Evolutionary conservation across 1,140 invertebrate genomes (phyloP).

Genomic region (Antheraea mylitta): DNA sequence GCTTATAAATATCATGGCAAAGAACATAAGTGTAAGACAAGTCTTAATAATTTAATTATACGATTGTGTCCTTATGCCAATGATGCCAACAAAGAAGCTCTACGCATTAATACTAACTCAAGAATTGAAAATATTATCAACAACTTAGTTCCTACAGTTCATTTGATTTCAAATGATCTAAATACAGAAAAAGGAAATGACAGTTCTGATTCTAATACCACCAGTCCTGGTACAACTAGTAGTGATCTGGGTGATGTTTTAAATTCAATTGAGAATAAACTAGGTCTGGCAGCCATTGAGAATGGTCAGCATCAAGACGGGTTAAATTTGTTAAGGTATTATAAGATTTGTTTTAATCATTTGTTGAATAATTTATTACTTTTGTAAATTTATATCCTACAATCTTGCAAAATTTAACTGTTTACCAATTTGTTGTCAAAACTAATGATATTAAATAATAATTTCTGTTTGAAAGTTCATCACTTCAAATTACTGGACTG

Average conservation of each 20-base stretch:
- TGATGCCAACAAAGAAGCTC: conserved; percentile 33
- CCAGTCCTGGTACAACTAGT: conserved; percentile 35
- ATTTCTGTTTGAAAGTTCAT: too few relatives aligned
- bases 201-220: conserved; percentile 22
- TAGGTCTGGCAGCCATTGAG: conserved; percentile 71
- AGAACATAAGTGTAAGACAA: conserved; percentile 6
- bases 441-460: too few relatives aligned
- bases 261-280: conserved; percentile 74
- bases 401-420: too few relatives aligned
- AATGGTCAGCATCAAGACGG: conserved; percentile 71
- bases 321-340: conserved; percentile 66
- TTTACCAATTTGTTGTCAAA: too few relatives aligned
- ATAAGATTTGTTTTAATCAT: background rate
- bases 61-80: conserved; percentile 36
- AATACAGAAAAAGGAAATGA: conserved; percentile 29
- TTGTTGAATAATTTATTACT: too few relatives aligned
- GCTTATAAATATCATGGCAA: conserved; percentile 49
- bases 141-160: conserved; percentile 40
- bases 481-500: too few relatives aligned
- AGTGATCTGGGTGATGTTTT: conserved; percentile 63
- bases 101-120: conserved; percentile 24
- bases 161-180: conserved; percentile 62
- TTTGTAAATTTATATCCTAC: too few relatives aligned
- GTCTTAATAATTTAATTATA: conserved; percentile 30
- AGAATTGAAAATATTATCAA: conserved; percentile 38